Conservation (phyloP, 2,797 vertebrate genomes). For the Hafferia zeledoni region DNA sequence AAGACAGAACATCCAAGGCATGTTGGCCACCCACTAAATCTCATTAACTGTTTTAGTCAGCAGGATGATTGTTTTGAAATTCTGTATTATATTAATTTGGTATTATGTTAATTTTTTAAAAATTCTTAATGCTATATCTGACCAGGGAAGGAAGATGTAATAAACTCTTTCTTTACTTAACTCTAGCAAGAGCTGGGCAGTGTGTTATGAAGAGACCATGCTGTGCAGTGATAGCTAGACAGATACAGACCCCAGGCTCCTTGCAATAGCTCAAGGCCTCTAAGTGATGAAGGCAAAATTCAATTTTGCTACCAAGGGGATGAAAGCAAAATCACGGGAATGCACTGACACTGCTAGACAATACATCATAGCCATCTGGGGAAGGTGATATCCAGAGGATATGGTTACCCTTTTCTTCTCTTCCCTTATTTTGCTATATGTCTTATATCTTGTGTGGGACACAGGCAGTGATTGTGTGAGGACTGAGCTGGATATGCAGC, state of each 20-base stretch:
- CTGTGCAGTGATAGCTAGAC: not conserved
- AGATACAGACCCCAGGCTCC: not conserved
- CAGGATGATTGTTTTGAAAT: not conserved
- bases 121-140: not conserved
- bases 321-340: not conserved
- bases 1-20: not conserved
- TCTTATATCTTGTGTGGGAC: not conserved
- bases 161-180: not conserved
- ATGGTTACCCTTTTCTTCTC: not conserved
- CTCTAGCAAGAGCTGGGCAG: not conserved
- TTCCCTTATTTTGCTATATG: not conserved
- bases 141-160: not conserved
- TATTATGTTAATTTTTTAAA: not conserved
- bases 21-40: not conserved
- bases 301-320: not conserved
- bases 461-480: rapidly evolving
- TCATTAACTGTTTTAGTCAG: not conserved
- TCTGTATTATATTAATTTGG: not conserved
- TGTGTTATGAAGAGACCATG: not conserved
- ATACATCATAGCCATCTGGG: not conserved
- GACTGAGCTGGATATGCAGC: not conserved
- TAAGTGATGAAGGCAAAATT: not conserved
- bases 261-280: not conserved
- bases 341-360: not conserved
- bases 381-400: not conserved